phyloP scores from a whole-genome alignment of 2,797 vertebrate genomes.

The Apogon hyalosoma region DNA sequence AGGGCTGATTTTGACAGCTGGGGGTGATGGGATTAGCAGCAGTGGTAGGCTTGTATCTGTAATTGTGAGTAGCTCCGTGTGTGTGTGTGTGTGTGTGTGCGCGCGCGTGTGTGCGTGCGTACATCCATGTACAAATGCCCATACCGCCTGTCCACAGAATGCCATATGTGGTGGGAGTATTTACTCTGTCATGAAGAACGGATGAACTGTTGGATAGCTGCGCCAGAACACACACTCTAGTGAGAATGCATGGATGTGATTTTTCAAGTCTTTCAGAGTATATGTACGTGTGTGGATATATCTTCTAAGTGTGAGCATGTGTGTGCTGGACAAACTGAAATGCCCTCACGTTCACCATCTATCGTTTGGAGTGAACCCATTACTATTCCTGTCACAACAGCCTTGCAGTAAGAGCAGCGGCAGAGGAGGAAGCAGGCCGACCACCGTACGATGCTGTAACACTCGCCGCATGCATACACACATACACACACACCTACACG shows the following conservation, averaged over 20 bases:
- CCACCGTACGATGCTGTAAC: slow-evolving; percentile 51
- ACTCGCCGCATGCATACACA: slow-evolving; percentile 17
- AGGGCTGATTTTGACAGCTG: slow-evolving; percentile 78
- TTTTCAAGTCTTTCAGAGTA: background rate
- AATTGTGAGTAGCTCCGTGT: slow-evolving; percentile 52
- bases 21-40: slow-evolving; percentile 74
- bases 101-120: slow-evolving; percentile 13
- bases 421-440: slow-evolving; percentile 68
- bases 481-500: slow-evolving; percentile 19
- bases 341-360: slow-evolving; percentile 67
- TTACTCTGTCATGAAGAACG: slow-evolving; percentile 41
- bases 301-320: background rate
- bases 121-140: slow-evolving; percentile 14
- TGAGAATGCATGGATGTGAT: slow-evolving; percentile 8
- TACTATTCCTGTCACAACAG: slow-evolving; percentile 87
- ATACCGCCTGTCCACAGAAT: slow-evolving; percentile 46
- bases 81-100: slow-evolving; percentile 20
- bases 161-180: slow-evolving; percentile 67
- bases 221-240: slow-evolving; percentile 20
- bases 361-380: slow-evolving; percentile 74
- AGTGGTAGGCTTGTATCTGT: slow-evolving; percentile 62
- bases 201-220: slow-evolving; percentile 14
- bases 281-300: slow-evolving; percentile 7
- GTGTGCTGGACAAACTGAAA: slow-evolving; percentile 50
- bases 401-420: slow-evolving; percentile 83